phyloP scores from a whole-genome alignment of 2,797 vertebrate genomes.

The Nyctibius grandis region DNA sequence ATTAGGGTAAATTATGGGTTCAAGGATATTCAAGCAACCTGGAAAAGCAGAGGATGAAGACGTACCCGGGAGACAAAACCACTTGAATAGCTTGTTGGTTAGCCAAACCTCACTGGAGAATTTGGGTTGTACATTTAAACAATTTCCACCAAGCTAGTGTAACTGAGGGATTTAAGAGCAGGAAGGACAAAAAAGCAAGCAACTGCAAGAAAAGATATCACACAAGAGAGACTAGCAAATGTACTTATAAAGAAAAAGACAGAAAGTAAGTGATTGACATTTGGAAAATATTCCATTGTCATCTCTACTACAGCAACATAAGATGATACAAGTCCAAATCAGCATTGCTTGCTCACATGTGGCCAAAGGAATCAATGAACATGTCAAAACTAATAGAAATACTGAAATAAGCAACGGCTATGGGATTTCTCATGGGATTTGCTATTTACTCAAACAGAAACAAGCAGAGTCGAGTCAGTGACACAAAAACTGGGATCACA shows the following conservation, averaged over 20 bases:
- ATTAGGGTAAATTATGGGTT: constrained; percentile 50
- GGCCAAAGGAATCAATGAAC: not conserved
- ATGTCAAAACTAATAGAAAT: not conserved
- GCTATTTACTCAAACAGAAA: not conserved
- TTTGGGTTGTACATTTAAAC: constrained; percentile 17
- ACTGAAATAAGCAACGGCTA: not conserved
- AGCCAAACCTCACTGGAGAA: constrained; percentile 49
- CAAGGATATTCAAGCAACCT: constrained; percentile 45
- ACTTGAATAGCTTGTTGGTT: constrained; percentile 31
- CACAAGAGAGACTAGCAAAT: not conserved
- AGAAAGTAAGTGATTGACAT: not conserved
- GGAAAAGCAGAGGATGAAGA: constrained; percentile 47
- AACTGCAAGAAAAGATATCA: not conserved
- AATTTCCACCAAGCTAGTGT: not conserved
- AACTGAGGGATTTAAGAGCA: not conserved
- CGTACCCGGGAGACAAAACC: constrained; percentile 34
- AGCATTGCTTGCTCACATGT: not conserved
- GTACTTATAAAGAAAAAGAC: not conserved
- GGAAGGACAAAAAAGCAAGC: constrained; percentile 35
- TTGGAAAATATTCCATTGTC: not conserved
- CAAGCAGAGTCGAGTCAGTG: not conserved
- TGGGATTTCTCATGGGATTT: not conserved
- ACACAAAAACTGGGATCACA: not conserved
- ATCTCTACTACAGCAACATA: not conserved
- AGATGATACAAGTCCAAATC: not conserved